Evolutionary conservation across 2,888 invertebrate species (phyloP).

Genomic region (Apotomis betuletana): DNA sequence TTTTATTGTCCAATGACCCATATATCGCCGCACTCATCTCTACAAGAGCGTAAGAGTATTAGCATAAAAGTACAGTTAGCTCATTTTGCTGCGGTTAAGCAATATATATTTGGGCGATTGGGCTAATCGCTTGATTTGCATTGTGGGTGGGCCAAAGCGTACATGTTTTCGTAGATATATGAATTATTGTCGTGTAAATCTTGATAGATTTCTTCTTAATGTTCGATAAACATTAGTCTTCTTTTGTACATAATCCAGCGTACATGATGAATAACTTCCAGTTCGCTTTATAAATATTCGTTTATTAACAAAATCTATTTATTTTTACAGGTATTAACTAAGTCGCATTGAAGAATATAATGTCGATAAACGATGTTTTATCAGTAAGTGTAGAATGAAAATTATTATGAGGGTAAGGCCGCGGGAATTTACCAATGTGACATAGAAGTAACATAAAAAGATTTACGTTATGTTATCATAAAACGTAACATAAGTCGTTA

Average conservation of each 20-base stretch:
- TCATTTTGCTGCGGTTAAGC: neutral
- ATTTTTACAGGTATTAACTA: neutral
- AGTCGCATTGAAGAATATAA: neutral
- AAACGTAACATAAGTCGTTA: no score
- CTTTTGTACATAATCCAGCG: neutral
- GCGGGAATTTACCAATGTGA: no score
- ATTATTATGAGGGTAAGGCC: no score
- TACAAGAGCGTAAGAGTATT: slow-evolving; percentile 1
- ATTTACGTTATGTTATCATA: no score
- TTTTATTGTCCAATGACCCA: slow-evolving; percentile 40
- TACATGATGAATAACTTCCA: neutral
- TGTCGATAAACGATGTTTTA: no score
- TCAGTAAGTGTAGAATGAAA: neutral
- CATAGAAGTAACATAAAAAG: no score
- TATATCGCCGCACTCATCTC: slow-evolving; percentile 15
- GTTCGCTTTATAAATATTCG: no score
- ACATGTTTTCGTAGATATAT: slow-evolving; percentile 17
- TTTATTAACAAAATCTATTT: neutral
- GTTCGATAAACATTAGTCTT: neutral
- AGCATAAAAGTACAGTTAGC: no score
- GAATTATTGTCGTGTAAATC: slow-evolving; percentile 14
- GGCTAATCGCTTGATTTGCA: slow-evolving; percentile 37
- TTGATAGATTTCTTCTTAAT: slow-evolving; percentile 13
- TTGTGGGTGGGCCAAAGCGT: slow-evolving; percentile 25
- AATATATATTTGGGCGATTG: slow-evolving; percentile 33